Conservation (phyloP, 2,113 vertebrate genomes). For the Notiomystis cincta region DNA sequence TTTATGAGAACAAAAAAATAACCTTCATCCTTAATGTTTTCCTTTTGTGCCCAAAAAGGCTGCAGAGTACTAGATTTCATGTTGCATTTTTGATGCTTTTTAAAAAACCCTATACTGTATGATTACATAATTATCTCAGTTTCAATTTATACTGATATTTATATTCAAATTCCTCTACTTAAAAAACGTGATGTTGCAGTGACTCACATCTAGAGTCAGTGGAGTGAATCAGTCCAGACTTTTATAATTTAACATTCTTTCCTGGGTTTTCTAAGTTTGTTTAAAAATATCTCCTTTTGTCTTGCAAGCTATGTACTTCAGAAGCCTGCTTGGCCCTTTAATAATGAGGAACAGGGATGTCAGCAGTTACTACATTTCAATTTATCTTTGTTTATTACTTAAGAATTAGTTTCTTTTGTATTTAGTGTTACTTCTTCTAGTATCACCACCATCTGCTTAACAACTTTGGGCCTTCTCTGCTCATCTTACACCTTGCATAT, state of each 20-base stretch:
- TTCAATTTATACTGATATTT: not conserved
- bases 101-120: not conserved
- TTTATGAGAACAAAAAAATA: not conserved
- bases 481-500: not conserved
- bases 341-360: not conserved
- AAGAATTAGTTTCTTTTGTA: not conserved
- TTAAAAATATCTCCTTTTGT: not conserved
- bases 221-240: not conserved
- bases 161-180: not conserved
- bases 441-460: not conserved
- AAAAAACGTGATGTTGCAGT: not conserved
- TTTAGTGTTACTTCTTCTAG: not conserved
- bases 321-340: not conserved
- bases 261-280: not conserved
- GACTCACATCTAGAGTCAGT: not conserved
- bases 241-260: not conserved
- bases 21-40: not conserved
- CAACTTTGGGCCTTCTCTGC: not conserved
- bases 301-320: not conserved
- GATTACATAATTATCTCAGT: not conserved
- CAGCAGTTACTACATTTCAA: not conserved
- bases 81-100: not conserved
- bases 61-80: not conserved
- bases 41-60: not conserved
- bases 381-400: not conserved